These are phyloP conservation scores for Cantharis lateralis DNA, from an alignment of 2,888 invertebrate genomes.

Conservation along the genomic window DNA sequence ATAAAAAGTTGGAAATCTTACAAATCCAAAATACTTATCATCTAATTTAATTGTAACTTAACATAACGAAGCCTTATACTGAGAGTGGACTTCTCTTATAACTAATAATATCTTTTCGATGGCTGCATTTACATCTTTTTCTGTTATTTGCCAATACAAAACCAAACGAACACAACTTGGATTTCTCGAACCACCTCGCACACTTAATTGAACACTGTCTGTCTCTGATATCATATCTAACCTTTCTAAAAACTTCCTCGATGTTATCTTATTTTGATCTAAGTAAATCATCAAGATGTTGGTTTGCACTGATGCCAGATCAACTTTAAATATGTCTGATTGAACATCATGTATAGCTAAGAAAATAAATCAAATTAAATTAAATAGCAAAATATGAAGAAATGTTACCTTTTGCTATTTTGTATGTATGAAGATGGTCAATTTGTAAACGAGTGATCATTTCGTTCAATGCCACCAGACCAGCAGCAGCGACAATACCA, in stretches of 20 bases:
- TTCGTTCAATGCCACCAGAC: constrained; percentile 81
- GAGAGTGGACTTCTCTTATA: constrained; percentile 64
- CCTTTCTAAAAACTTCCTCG: constrained; percentile 62
- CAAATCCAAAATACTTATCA: neutral
- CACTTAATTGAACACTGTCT: constrained; percentile 59
- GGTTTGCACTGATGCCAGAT: constrained; percentile 66
- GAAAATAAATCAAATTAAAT: neutral
- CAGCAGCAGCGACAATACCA: constrained; percentile 90
- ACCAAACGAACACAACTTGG: constrained; percentile 69
- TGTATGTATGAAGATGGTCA: constrained; percentile 75
- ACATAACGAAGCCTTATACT: neutral
- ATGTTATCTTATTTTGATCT: constrained; percentile 58
- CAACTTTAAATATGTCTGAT: constrained; percentile 66
- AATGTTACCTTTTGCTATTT: constrained; percentile 68
- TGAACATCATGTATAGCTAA: constrained; percentile 65
- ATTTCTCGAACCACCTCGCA: constrained; percentile 66
- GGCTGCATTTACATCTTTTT: constrained; percentile 68
- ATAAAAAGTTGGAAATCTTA: neutral
- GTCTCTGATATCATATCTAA: constrained; percentile 56
- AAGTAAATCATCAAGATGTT: constrained; percentile 76
- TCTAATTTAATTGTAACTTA: neutral
- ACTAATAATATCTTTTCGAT: constrained; percentile 74
- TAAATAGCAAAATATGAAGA: neutral
- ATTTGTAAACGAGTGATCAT: constrained; percentile 70
- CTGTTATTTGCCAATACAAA: constrained; percentile 71